A percentile compares a stretch with the other conserved stretches of the same genome.
These are phyloP conservation scores for Novumbra hubbsi DNA, from an alignment of 2,797 vertebrate species.

Conservation along the genomic window DNA sequence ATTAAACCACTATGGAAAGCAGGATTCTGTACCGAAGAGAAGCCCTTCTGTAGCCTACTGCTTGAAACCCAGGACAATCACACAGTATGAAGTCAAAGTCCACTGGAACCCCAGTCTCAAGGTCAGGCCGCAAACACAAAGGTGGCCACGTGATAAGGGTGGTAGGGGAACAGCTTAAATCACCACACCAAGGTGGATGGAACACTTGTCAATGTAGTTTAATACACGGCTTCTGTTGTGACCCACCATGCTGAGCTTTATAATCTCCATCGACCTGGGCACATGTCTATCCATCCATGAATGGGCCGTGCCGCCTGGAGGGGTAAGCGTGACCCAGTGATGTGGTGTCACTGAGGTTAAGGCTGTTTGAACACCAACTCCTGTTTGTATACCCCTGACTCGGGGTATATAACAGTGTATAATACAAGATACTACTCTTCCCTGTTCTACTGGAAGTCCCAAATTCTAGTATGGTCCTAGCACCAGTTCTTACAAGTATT, in stretches of 20 bases:
- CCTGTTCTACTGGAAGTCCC: neutral
- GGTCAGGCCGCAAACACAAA: neutral
- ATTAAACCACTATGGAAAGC: neutral
- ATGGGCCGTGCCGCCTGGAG: neutral
- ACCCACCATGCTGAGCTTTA: neutral
- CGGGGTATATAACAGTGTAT: neutral
- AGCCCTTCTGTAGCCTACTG: neutral
- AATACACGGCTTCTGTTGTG: neutral
- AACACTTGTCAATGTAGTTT: neutral
- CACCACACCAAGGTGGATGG: neutral
- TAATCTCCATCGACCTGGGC: neutral
- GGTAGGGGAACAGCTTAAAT: neutral
- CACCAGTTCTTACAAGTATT: neutral
- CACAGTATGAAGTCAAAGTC: neutral
- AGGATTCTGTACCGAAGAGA: neutral
- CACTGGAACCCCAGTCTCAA: neutral
- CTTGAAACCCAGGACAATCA: neutral
- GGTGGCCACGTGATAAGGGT: neutral
- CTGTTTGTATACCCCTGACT: neutral
- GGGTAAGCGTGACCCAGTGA: neutral
- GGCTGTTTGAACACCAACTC: neutral
- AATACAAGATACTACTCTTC: neutral
- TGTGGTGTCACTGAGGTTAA: neutral
- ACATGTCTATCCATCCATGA: neutral
- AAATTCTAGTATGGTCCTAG: neutral